Evolutionary conservation across 2,113 vertebrate species (phyloP), one percentile per base, ranked within the genome.

Genomic region (Halichoerus grypus): DNA sequence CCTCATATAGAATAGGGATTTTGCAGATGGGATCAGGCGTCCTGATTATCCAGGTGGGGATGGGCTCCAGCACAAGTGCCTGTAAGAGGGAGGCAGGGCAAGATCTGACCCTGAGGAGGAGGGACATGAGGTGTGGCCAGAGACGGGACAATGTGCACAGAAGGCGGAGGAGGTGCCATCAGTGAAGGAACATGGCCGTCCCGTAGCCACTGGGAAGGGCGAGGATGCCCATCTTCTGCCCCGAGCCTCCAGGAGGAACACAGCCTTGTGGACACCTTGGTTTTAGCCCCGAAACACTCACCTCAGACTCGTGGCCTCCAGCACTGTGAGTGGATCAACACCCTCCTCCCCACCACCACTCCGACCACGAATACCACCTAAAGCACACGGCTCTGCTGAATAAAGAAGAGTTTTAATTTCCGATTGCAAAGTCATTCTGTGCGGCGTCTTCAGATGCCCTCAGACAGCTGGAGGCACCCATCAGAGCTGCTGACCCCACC

Each of bases 101-200:
- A 46, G 46, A 14, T 28, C 74, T 49, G 26, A 74, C 36, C 71
- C 5, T 24, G 71, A 42, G 72, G 72, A 46, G 22, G 72, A 46
- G 22, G 39, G 72, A 46, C 39, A 1, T 14, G 12, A 74, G 72
- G 39, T 26, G 39, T 1, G 22, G 22, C 39, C 74, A 59, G 53
- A 59, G 53, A 24, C 1, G 24, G 51, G n/a, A 16, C 14, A 4
- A 26, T 3, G 24, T 5, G 24, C 7, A 1, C 22, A 61, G 74
- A 59, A 42, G 55, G 11, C 0, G 18, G 26, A 46, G 39, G 10
- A 63, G 26, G 26, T 0, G 7, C 26, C 15, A 18, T 15, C 82
- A 0, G 59, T 36, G 19, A 2, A n/a, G 33, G 26, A 7, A 14
- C 15, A 11, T 3, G 4, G 57, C 5, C 14, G 0, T 1, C 9